phyloP scores from a whole-genome alignment of 2,797 vertebrate species.

The Clamator glandarius region DNA sequence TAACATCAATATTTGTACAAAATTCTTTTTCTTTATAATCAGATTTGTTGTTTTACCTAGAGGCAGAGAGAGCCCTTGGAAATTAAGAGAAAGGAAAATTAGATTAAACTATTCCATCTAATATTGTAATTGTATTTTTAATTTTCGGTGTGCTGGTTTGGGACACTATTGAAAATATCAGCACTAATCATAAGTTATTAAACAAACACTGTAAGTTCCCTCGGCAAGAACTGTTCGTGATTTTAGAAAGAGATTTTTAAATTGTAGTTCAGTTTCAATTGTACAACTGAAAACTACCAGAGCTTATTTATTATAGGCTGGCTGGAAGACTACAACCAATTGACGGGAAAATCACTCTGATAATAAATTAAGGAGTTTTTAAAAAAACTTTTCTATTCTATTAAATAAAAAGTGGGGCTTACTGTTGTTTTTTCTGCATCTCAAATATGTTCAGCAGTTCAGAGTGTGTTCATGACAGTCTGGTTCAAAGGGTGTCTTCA shows the following conservation, averaged over 20 bases:
- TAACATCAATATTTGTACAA: background rate
- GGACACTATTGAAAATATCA: background rate
- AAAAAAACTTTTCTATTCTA: background rate
- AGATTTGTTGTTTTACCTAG: background rate
- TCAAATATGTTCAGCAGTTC: background rate
- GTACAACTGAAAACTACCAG: background rate
- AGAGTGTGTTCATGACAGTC: background rate
- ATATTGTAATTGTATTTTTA: background rate
- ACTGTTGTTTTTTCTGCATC: background rate
- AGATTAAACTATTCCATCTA: background rate
- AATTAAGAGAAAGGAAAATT: background rate
- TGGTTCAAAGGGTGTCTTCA: background rate
- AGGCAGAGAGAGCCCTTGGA: background rate
- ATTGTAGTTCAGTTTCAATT: background rate
- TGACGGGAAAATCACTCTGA: background rate
- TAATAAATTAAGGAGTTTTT: background rate
- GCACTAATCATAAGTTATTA: background rate
- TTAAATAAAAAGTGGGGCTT: background rate
- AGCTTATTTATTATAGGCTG: conserved; percentile 3
- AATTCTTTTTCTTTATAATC: background rate
- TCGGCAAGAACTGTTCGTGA: background rate
- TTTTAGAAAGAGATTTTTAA: background rate
- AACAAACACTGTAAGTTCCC: background rate
- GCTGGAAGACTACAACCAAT: background rate
- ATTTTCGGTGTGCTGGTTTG: background rate